Evolutionary conservation across 1,140 invertebrate species (phyloP).

Genomic region (Aphaenogaster floridana): DNA sequence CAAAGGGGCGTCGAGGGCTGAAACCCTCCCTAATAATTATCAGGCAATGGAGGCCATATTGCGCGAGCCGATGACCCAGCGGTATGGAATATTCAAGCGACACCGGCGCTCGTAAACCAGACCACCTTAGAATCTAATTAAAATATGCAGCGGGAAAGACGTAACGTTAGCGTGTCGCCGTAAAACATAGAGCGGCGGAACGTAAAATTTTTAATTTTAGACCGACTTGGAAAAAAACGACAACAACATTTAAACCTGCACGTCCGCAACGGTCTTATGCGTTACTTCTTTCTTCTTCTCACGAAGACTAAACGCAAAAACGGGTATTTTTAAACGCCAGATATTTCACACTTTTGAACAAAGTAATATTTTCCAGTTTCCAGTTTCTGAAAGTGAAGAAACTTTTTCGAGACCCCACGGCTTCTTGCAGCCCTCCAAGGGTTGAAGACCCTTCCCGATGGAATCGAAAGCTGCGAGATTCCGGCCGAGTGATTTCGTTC

Average conservation of each 20-base stretch:
- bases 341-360: not conserved
- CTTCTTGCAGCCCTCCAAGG: not conserved
- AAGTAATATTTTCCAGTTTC: not conserved
- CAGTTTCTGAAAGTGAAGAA: not conserved
- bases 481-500: constrained; percentile 28
- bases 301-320: not conserved
- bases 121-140: constrained; percentile 56
- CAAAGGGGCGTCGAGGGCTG: constrained; percentile 56
- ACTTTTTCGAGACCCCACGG: not conserved
- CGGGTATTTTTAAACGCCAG: not conserved
- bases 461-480: not conserved
- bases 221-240: not conserved
- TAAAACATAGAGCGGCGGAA: not conserved
- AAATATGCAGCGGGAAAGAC: constrained; percentile 50
- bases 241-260: not conserved
- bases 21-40: constrained; percentile 76
- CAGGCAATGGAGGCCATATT: constrained; percentile 71
- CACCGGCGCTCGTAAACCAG: constrained; percentile 41
- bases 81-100: constrained; percentile 67
- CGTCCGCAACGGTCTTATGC: not conserved
- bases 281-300: not conserved
- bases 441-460: not conserved
- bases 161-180: not conserved
- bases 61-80: constrained; percentile 63
- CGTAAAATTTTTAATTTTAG: constrained; percentile 47